Percentiles rank a stretch among this genome's conserved stretches.
Conservation (phyloP, 35 echinoderm and acorn worm genomes). For the Heliocidaris erythrogramma region DNA sequence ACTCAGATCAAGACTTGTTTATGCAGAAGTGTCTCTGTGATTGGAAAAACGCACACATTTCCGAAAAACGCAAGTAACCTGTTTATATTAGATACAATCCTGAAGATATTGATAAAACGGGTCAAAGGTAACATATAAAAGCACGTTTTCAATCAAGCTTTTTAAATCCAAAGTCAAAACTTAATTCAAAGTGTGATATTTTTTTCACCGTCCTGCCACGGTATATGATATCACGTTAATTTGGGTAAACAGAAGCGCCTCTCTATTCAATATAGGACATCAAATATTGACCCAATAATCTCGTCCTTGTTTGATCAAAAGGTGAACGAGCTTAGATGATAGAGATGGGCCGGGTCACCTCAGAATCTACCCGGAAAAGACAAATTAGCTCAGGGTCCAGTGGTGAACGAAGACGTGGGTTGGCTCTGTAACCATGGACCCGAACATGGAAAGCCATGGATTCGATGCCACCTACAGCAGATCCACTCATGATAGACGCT, state of each 20-base stretch:
- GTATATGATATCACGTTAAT: background rate
- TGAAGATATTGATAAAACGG: background rate
- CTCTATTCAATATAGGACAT: background rate
- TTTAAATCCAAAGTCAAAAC: background rate
- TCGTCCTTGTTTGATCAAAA: background rate
- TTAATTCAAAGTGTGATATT: background rate
- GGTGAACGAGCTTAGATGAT: background rate
- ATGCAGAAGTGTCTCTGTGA: too few species aligned
- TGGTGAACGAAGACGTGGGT: background rate
- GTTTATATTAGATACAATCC: too few species aligned
- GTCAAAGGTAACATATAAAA: background rate
- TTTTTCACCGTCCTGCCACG: background rate
- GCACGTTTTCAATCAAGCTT: background rate
- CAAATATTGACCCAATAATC: constrained; percentile 18
- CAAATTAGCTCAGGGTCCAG: background rate
- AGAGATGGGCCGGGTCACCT: background rate
- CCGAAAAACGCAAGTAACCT: too few species aligned
- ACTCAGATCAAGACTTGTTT: too few species aligned
- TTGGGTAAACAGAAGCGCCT: background rate
- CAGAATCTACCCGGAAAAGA: background rate
- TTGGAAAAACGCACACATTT: too few species aligned
- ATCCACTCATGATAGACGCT: too few species aligned
- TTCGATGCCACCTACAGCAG: too few species aligned
- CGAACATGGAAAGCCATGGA: too few species aligned
- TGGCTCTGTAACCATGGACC: background rate